Conservation (phyloP, 2,888 invertebrate genomes). For the Anagyrus pseudococci region DNA sequence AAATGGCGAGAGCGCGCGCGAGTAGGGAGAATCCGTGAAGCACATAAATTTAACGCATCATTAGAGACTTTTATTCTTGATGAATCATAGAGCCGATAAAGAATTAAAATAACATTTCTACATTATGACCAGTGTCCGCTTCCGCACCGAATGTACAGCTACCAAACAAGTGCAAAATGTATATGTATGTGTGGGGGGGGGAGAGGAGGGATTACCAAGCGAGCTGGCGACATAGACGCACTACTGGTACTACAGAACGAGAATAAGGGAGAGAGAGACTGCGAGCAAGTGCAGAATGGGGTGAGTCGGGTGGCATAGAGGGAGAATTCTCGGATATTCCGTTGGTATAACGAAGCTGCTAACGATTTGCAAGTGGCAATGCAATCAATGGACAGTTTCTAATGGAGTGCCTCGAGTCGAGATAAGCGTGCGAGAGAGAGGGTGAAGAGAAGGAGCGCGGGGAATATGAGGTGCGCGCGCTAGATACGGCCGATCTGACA, state of each 20-base stretch:
- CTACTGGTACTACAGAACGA: too few relatives aligned
- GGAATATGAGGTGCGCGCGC: not conserved
- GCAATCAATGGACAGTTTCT: conserved; percentile 40
- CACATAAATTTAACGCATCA: conserved; percentile 36
- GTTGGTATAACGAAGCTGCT: conserved; percentile 34
- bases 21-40: conserved; percentile 15
- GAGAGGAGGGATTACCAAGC: not conserved
- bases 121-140: not conserved
- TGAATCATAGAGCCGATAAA: conserved; percentile 33
- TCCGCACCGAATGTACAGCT: not conserved
- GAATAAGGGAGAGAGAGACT: too few relatives aligned
- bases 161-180: not conserved
- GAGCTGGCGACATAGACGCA: conserved; percentile 8
- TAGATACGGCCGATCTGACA: not conserved
- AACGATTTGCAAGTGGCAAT: conserved; percentile 38
- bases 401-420: conserved; percentile 38
- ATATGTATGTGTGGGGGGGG: not conserved
- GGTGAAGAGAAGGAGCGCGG: not conserved
- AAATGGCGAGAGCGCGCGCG: conserved; percentile 16
- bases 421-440: conserved; percentile 34
- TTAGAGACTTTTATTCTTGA: conserved; percentile 34
- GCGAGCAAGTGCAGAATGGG: conserved; percentile 14
- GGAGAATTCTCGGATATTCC: too few relatives aligned
- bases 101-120: conserved; percentile 21
- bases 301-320: too few relatives aligned